Conservation (phyloP, 2,113 vertebrate genomes). For the Pavo muticus region DNA sequence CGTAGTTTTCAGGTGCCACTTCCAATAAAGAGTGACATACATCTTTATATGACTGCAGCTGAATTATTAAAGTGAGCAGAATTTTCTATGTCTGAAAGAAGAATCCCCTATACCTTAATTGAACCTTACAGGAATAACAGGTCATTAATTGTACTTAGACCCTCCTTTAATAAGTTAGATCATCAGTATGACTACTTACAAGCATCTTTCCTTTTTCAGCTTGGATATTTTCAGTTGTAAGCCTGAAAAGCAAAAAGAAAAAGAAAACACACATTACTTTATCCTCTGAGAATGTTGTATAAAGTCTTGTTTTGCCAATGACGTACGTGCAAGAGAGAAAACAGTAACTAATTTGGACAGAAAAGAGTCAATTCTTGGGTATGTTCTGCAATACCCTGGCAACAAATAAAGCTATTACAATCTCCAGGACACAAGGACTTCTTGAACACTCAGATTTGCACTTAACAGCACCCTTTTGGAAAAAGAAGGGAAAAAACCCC, state of each 20-base stretch:
- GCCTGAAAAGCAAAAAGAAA: conserved; percentile 78
- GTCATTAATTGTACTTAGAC: background rate
- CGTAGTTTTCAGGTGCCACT: background rate
- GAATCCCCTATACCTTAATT: background rate
- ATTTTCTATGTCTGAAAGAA: background rate
- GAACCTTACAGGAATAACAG: background rate
- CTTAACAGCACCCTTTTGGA: background rate
- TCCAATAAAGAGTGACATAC: fast-evolving
- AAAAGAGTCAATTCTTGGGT: background rate
- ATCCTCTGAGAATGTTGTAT: too few relatives aligned
- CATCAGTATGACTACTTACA: conserved; percentile 85
- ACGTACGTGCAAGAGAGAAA: background rate
- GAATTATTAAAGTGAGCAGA: background rate
- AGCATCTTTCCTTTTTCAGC: conserved; percentile 92
- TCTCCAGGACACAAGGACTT: background rate
- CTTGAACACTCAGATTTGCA: background rate
- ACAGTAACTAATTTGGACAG: background rate
- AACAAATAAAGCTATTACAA: background rate
- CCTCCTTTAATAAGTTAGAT: conserved; percentile 29
- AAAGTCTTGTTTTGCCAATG: background rate
- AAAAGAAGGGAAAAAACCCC: background rate
- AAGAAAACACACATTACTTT: background rate
- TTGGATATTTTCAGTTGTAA: conserved; percentile 92
- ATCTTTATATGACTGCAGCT: background rate
- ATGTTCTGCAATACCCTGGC: background rate